phyloP scores from a whole-genome alignment of 1,140 invertebrate genomes.

The Drosophila nikananu region DNA sequence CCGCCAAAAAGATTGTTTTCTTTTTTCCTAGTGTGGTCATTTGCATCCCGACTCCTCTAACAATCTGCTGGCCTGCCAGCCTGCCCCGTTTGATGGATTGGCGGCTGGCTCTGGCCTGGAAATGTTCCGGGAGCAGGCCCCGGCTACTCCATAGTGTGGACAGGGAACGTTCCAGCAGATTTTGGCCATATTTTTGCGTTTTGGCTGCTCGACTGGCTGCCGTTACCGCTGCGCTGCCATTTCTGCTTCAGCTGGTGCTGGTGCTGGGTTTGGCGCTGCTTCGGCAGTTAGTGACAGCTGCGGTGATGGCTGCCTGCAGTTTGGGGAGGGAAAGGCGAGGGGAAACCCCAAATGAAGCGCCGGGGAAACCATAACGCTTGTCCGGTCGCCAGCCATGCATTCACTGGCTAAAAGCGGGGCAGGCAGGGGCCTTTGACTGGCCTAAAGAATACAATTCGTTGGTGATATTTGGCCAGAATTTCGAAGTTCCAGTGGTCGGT shows the following conservation, averaged over 20 bases:
- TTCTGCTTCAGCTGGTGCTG: conserved; percentile 19
- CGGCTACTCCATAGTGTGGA: conserved; percentile 14
- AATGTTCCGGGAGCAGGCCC: conserved; percentile 6
- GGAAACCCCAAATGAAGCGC: conserved; percentile 28
- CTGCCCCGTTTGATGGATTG: conserved; percentile 67
- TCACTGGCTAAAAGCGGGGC: conserved; percentile 12
- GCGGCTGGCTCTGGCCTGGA: conserved; percentile 55
- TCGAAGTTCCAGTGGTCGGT: conserved; percentile 24
- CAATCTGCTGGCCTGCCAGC: conserved; percentile 66
- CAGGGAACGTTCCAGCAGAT: conserved; percentile 33
- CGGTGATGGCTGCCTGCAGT: conserved; percentile 54
- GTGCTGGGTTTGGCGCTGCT: conserved; percentile 31
- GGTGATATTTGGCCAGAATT: conserved; percentile 22
- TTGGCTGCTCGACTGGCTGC: conserved; percentile 44
- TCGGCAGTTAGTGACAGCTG: conserved; percentile 80
- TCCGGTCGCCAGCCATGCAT: conserved; percentile 31
- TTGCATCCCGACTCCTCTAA: conserved; percentile 61
- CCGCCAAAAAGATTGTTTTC: conserved; percentile 18
- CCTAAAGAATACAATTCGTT: conserved; percentile 25
- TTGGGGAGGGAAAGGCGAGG: background rate
- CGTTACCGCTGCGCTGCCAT: conserved; percentile 14
- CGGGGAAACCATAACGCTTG: conserved; percentile 37
- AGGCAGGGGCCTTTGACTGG: conserved; percentile 13
- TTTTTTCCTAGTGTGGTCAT: conserved; percentile 48
- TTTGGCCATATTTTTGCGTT: conserved; percentile 59